These are phyloP conservation scores for Neodiprion pinetum DNA, from an alignment of 1,140 invertebrate species.

Conservation along the genomic window DNA sequence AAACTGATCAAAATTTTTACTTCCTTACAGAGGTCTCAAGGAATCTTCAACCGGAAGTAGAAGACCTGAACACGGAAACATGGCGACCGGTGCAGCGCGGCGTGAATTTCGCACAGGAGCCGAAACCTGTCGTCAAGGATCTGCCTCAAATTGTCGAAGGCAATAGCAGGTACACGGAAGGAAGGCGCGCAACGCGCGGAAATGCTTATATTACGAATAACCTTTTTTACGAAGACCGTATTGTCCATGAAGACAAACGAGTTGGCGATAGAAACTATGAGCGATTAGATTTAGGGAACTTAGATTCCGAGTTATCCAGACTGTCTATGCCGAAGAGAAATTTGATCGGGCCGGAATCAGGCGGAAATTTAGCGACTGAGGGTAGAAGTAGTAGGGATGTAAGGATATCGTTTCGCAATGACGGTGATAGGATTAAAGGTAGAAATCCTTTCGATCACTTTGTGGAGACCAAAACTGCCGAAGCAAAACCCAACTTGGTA, in stretches of 20 bases:
- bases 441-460: neutral
- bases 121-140: neutral
- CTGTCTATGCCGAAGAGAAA: too few species aligned
- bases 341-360: too few species aligned
- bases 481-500: too few species aligned
- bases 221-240: slow-evolving; percentile 4
- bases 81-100: neutral
- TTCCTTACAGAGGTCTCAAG: neutral
- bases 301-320: neutral
- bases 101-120: neutral
- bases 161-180: slow-evolving; percentile 1
- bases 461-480: too few species aligned
- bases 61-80: neutral
- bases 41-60: neutral
- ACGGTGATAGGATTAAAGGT: neutral
- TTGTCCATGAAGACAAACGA: neutral
- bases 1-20: too few species aligned
- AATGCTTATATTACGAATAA: neutral
- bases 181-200: neutral
- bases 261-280: neutral
- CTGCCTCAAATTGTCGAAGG: slow-evolving; percentile 2
- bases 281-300: neutral
- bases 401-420: neutral
- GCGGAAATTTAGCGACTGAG: too few species aligned
- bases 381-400: too few species aligned